A percentile compares a stretch with the other conserved stretches of the same genome.
phyloP scores from a whole-genome alignment of 2,888 invertebrate species.

The Diadegma fenestrale region DNA sequence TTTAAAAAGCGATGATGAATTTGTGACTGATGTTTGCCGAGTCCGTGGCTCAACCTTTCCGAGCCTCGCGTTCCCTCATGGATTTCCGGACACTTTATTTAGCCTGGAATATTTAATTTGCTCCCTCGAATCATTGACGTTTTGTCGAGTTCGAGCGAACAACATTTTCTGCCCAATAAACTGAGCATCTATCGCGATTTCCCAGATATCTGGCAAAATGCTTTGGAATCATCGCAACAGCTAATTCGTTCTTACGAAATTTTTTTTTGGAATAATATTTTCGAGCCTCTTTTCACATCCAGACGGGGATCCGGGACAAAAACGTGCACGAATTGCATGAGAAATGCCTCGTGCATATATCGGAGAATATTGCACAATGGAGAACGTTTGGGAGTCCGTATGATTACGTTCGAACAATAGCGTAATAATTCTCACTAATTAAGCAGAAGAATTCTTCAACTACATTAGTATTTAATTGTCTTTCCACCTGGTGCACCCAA shows the following conservation, averaged over 20 bases:
- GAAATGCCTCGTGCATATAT: slow-evolving; percentile 1
- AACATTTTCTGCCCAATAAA: neutral
- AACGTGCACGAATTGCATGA: slow-evolving; percentile 4
- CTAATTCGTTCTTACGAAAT: neutral
- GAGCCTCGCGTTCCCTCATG: neutral
- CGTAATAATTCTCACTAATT: slow-evolving; percentile 74
- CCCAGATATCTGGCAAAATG: neutral
- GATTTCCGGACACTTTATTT: slow-evolving; percentile 10
- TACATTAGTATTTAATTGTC: slow-evolving; percentile 69
- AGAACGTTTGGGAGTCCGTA: slow-evolving; percentile 22
- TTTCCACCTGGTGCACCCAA: slow-evolving; percentile 62
- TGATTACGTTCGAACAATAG: slow-evolving; percentile 71
- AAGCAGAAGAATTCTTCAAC: slow-evolving; percentile 64
- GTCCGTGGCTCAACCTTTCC: slow-evolving; percentile 14
- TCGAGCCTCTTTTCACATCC: neutral
- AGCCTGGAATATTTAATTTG: slow-evolving; percentile 59
- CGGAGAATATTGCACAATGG: slow-evolving; percentile 32
- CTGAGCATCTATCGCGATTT: neutral
- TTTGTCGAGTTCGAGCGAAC: neutral
- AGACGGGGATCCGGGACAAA: neutral
- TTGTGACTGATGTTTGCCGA: neutral
- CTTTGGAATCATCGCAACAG: neutral
- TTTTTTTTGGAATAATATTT: neutral
- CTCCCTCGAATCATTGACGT: slow-evolving; percentile 38
- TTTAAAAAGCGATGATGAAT: slow-evolving; percentile 23